Evolutionary conservation across 2,797 vertebrate genomes (phyloP).

Genomic region (Lophius americanus): DNA sequence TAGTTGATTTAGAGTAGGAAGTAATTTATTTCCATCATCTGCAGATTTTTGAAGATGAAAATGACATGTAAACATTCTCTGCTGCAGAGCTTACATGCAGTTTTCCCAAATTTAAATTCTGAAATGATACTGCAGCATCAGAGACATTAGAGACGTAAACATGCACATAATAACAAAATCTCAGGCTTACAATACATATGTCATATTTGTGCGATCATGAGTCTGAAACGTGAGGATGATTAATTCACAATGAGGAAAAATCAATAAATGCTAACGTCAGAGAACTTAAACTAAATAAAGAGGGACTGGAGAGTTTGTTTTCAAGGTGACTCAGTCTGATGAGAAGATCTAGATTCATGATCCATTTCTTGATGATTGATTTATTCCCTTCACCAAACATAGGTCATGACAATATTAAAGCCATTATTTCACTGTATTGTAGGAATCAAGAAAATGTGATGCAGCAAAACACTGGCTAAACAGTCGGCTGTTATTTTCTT

Average conservation of each 20-base stretch:
- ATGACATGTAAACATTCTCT: neutral
- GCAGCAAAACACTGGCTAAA: neutral
- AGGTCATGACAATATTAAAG: neutral
- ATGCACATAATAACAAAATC: neutral
- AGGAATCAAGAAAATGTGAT: slow-evolving; percentile 15
- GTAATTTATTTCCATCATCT: neutral
- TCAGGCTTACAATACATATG: no score
- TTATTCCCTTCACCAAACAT: neutral
- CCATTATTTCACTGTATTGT: neutral
- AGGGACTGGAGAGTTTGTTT: neutral
- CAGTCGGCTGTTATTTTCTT: slow-evolving; percentile 30
- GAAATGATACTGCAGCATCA: slow-evolving; percentile 4
- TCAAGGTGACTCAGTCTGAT: neutral
- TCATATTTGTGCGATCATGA: no score
- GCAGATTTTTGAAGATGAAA: neutral
- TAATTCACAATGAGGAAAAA: neutral
- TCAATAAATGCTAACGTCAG: neutral
- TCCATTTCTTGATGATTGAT: neutral
- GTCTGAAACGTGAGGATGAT: no score
- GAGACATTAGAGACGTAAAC: neutral
- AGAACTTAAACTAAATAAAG: neutral
- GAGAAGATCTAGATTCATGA: neutral
- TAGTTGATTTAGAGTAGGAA: neutral
- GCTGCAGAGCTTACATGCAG: neutral
- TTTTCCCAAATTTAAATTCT: neutral